These are phyloP conservation scores for Drosophila lini DNA, from an alignment of 1,140 invertebrate genomes.

Conservation along the genomic window DNA sequence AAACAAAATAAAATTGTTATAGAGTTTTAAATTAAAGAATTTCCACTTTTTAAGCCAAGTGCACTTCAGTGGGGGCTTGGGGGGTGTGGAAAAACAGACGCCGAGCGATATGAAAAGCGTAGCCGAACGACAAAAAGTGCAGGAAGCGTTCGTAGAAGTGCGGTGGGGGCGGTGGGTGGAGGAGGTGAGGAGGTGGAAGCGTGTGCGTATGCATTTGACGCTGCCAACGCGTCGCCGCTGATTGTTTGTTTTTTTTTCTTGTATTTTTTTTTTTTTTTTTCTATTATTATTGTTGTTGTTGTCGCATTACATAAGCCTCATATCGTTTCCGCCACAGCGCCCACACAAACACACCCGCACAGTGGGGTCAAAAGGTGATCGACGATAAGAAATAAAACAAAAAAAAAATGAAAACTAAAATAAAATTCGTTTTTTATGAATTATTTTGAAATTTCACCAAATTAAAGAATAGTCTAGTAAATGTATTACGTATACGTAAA, in stretches of 20 bases:
- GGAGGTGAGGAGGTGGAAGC: conserved; percentile 11
- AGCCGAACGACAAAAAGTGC: conserved; percentile 53
- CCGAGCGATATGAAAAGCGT: conserved; percentile 62
- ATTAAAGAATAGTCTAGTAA: no score
- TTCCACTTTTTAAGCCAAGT: not conserved
- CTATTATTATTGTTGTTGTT: conserved; percentile 28
- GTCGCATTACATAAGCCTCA: conserved; percentile 66
- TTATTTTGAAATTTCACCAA: no score
- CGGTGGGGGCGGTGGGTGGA: not conserved
- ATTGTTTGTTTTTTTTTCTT: conserved; percentile 20
- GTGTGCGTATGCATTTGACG: conserved; percentile 58
- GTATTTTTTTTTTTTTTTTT: not conserved
- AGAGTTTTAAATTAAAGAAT: not conserved
- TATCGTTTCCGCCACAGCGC: conserved; percentile 71
- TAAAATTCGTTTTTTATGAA: not conserved
- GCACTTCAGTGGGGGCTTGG: not conserved
- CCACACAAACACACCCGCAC: conserved; percentile 49
- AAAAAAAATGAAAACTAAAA: not conserved
- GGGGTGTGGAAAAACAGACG: conserved; percentile 35
- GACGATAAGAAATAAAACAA: no score
- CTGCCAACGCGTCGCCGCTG: conserved; percentile 34
- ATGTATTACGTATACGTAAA: not conserved
- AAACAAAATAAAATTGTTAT: not conserved
- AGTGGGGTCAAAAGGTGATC: conserved; percentile 39
- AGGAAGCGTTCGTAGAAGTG: conserved; percentile 56